A percentile compares a stretch with the other conserved stretches of the same genome.
phyloP scores from a whole-genome alignment of 2,888 invertebrate genomes.

The Apamea crenata region DNA sequence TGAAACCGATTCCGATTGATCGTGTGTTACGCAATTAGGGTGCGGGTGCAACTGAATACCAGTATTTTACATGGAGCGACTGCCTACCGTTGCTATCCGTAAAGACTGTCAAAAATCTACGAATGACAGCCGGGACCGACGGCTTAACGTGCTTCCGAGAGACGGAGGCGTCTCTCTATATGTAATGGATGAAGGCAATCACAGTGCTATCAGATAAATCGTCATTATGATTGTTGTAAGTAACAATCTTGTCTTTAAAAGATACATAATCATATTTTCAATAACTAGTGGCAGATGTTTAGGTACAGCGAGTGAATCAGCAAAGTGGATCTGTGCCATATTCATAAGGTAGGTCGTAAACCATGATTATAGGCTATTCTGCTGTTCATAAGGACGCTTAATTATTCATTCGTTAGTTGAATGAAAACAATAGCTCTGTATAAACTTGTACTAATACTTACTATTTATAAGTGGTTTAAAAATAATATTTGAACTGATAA shows the following conservation, averaged over 20 bases:
- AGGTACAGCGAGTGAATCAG: constrained; percentile 12
- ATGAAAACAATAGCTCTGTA: constrained; percentile 12
- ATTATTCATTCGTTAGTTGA: constrained; percentile 30
- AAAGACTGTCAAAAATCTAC: background rate
- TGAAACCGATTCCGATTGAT: too few relatives aligned
- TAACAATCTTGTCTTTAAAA: background rate
- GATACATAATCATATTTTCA: background rate
- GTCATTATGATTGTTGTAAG: background rate
- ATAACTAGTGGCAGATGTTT: background rate
- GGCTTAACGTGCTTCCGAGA: background rate
- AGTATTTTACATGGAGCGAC: background rate
- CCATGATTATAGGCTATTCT: constrained; percentile 26
- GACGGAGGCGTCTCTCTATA: background rate
- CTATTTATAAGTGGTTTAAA: background rate
- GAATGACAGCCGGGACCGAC: background rate
- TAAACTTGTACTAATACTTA: constrained; percentile 6
- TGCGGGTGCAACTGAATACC: background rate
- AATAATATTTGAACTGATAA: background rate
- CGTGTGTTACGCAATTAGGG: too few relatives aligned
- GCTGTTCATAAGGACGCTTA: background rate
- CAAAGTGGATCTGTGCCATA: constrained; percentile 22
- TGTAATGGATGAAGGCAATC: background rate
- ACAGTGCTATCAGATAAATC: background rate
- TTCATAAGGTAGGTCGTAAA: constrained; percentile 39
- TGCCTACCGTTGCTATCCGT: background rate